phyloP scores from a whole-genome alignment of 64 coral and sea anemone species.

The Porites lutea region DNA sequence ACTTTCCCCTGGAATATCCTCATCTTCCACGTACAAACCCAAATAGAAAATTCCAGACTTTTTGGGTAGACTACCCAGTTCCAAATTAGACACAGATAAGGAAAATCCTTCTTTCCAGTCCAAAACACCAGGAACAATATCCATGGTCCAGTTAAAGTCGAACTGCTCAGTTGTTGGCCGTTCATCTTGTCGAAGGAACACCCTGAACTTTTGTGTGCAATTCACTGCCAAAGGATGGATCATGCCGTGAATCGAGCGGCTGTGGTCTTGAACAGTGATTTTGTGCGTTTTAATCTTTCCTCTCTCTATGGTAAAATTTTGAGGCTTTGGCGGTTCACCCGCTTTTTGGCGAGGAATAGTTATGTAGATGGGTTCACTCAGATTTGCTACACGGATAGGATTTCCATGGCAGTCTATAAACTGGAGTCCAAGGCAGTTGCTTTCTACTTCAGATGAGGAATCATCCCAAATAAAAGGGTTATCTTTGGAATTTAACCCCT shows the following conservation, averaged over 20 bases:
- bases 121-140: background rate
- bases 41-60: conserved; percentile 64
- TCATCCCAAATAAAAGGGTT: conserved; percentile 74
- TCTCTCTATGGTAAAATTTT: conserved; percentile 44
- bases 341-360: background rate
- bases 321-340: background rate
- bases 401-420: conserved; percentile 57
- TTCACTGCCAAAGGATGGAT: conserved; percentile 52
- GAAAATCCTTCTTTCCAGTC: conserved; percentile 5
- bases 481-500: conserved; percentile 49
- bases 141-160: conserved; percentile 77
- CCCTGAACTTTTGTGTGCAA: conserved; percentile 42
- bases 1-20: background rate
- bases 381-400: conserved; percentile 27
- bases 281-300: conserved; percentile 67
- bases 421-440: conserved; percentile 58
- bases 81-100: conserved; percentile 79
- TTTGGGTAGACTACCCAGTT: conserved; percentile 49
- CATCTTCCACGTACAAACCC: conserved; percentile 24
- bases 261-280: conserved; percentile 40
- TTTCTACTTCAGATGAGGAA: conserved; percentile 35
- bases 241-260: conserved; percentile 60
- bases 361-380: conserved; percentile 8
- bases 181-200: conserved; percentile 49
- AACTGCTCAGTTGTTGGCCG: conserved; percentile 31